Conservation (phyloP, 37 sponge, comb jelly and placozoan species). For the Lycopodina hypogea region DNA sequence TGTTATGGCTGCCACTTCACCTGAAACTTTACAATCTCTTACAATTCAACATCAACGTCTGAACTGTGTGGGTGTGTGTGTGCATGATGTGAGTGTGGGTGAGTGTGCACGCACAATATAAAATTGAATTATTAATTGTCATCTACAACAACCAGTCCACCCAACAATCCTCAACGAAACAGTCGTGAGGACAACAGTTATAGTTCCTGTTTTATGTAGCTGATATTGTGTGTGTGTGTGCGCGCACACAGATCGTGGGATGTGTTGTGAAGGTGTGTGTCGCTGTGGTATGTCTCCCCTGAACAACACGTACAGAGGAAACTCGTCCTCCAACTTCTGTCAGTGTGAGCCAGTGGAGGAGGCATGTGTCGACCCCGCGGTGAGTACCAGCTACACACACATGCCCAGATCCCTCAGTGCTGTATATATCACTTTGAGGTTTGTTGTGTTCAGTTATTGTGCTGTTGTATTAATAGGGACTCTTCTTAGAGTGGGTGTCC, state of each 20-base stretch:
- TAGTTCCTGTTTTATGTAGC: not conserved
- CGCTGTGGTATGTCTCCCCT: not conserved
- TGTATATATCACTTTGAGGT: not conserved
- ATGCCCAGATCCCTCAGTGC: not conserved
- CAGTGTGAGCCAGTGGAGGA: slow-evolving; percentile 33
- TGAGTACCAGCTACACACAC: slow-evolving; percentile 3
- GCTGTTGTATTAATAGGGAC: not conserved
- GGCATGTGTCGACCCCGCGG: not conserved
- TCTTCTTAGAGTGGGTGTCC: too few relatives aligned
- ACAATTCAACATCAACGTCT: too few relatives aligned
- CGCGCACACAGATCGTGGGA: slow-evolving; percentile 14
- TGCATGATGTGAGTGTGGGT: too few relatives aligned
- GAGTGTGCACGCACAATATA: too few relatives aligned
- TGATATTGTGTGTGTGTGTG: not conserved
- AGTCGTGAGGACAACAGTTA: too few relatives aligned
- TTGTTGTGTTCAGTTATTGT: too few relatives aligned
- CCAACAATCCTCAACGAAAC: too few relatives aligned
- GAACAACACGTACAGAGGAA: slow-evolving; percentile 1
- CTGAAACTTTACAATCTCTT: too few relatives aligned
- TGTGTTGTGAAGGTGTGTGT: slow-evolving; percentile 34
- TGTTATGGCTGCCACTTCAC: too few relatives aligned
- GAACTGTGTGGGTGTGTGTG: too few relatives aligned
- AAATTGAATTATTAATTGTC: too few relatives aligned
- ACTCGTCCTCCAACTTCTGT: slow-evolving; percentile 3
- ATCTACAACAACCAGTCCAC: too few relatives aligned